Conservation (phyloP, 2,888 invertebrate genomes). For the Clostera curtula region DNA sequence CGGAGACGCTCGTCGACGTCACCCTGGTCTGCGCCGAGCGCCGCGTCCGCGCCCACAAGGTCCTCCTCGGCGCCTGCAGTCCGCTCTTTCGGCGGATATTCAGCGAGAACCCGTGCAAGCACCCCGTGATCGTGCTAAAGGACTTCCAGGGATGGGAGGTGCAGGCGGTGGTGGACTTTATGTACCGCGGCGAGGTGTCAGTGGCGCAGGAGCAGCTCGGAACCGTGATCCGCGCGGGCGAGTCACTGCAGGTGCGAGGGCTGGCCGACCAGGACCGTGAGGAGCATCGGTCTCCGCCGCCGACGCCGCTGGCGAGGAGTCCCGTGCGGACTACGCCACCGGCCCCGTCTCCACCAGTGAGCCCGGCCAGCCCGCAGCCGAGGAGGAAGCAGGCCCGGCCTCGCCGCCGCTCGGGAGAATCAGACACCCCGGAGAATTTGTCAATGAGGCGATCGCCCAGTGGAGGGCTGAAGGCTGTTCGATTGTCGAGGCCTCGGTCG, state of each 20-base stretch:
- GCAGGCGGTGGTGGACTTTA: constrained; percentile 92
- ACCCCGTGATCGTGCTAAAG: constrained; percentile 93
- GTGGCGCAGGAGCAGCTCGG: constrained; percentile 90
- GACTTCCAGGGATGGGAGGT: constrained; percentile 93
- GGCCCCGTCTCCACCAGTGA: constrained; percentile 61
- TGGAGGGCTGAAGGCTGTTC: constrained; percentile 55
- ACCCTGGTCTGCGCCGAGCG: constrained; percentile 92
- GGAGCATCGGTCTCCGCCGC: constrained; percentile 56
- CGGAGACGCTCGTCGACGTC: constrained; percentile 91
- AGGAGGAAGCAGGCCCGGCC: constrained; percentile 91
- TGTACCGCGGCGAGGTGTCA: constrained; percentile 95
- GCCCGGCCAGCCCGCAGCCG: constrained; percentile 87
- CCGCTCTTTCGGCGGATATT: constrained; percentile 93
- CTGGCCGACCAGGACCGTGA: constrained; percentile 79
- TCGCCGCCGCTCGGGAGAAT: constrained; percentile 87
- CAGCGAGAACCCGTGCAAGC: constrained; percentile 93
- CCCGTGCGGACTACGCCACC: constrained; percentile 61
- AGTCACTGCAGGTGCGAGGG: constrained; percentile 88
- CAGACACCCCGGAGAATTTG: constrained; percentile 74
- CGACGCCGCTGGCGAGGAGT: constrained; percentile 55
- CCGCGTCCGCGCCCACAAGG: constrained; percentile 91
- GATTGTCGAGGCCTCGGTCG: constrained; percentile 55
- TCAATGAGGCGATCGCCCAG: constrained; percentile 74
- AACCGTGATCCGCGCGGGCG: constrained; percentile 89
- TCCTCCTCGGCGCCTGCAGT: constrained; percentile 91